phyloP scores from a whole-genome alignment of 2,888 invertebrate species.

The Mayetiola destructor region DNA sequence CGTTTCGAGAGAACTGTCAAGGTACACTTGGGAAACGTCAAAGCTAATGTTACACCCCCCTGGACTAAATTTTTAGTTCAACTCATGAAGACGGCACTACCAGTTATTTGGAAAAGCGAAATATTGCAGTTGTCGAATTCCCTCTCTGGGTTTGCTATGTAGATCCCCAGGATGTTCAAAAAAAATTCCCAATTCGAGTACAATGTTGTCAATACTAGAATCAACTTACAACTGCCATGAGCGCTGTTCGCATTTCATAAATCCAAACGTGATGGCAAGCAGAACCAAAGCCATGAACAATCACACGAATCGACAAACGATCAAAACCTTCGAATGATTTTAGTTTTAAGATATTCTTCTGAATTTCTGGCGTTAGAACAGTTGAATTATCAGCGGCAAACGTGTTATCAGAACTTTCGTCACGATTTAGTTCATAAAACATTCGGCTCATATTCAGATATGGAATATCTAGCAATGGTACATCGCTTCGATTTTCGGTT shows the following conservation, averaged over 20 bases:
- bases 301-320: conserved; percentile 51
- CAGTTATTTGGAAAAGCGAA: no score
- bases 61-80: no score
- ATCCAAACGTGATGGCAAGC: conserved; percentile 88
- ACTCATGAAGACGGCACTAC: no score
- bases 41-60: no score
- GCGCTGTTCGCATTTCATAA: conserved; percentile 78
- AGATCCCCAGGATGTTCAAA: no score
- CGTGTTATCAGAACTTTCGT: background rate
- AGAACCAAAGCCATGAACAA: conserved; percentile 88
- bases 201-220: background rate
- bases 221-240: conserved; percentile 67
- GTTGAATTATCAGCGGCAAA: conserved; percentile 19
- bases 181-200: no score
- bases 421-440: conserved; percentile 35
- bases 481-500: conserved; percentile 45
- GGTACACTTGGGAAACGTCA: no score
- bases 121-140: no score
- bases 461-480: conserved; percentile 53
- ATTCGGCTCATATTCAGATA: conserved; percentile 58
- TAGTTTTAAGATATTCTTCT: conserved; percentile 21
- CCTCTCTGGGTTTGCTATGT: no score
- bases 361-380: conserved; percentile 16
- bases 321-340: conserved; percentile 31
- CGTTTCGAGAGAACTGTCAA: no score